Conservation (phyloP, 2,113 vertebrate species). For the Albula glossodonta region DNA sequence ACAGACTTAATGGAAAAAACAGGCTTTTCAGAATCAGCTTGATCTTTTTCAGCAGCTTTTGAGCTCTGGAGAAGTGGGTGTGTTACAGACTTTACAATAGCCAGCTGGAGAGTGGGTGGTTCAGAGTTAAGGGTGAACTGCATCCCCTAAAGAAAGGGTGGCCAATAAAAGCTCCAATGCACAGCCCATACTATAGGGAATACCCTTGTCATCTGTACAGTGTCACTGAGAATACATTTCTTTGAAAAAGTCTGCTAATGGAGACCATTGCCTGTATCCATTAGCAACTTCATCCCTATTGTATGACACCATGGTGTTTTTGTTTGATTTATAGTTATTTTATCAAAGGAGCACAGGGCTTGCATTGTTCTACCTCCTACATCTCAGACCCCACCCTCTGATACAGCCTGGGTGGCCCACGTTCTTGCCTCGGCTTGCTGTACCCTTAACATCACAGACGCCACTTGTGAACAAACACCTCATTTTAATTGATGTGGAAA, state of each 20-base stretch:
- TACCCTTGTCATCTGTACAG: not conserved
- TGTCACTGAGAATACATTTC: constrained; percentile 35
- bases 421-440: constrained; percentile 16
- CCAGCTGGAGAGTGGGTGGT: not conserved
- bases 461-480: not conserved
- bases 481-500: not conserved
- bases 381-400: constrained; percentile 24
- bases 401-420: constrained; percentile 1
- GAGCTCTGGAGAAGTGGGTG: constrained; percentile 25
- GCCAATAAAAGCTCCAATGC: not conserved
- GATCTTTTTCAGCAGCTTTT: not conserved
- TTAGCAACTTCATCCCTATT: constrained; percentile 44
- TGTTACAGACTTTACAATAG: not conserved
- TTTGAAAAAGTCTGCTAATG: constrained; percentile 18
- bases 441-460: not conserved
- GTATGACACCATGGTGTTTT: constrained; percentile 29
- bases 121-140: not conserved
- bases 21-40: not conserved
- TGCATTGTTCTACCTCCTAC: constrained; percentile 43
- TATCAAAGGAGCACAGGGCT: constrained; percentile 33
- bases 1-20: not conserved
- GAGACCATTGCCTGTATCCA: constrained; percentile 33
- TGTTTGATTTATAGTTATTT: constrained; percentile 15
- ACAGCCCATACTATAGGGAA: not conserved
- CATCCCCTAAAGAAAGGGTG: not conserved